Base-by-base conservation (phyloP, 2,113 vertebrate genomes). In the Rhadina sibilatrix region DNA sequence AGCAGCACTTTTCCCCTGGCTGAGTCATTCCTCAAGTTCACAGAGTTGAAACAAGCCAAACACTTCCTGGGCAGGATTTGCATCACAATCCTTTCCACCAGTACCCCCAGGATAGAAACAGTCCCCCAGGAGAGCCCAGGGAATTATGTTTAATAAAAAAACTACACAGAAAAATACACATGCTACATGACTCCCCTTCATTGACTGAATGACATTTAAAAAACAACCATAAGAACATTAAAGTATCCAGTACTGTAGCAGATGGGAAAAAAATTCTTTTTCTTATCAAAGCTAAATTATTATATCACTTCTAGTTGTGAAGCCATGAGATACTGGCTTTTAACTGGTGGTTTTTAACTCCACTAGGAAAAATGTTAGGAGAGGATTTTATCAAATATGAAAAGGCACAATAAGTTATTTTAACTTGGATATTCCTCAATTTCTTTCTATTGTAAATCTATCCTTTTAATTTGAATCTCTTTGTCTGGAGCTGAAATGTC, bases 11-110 rank as follows among this genome's bases (percentile, higher is more conserved):
- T 77, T 76, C 49, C 72, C 60, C 65, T 90, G 87, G 80, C 91
- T 37, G 89, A 94, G 77, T 94, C 89, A 91, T 66, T 69, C 65
- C 60, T 78, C 69, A 52, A 89, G 72, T 87, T 91, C 66, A 54
- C 42, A 35, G 3, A 87, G 52, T 35, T 46, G 50, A 89, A 31
- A n/a, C 2, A 16, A 92, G 35, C 38, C 61, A 70, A 74, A 46
- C 15, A 7, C 11, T 89, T 89, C 28, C 68, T 2, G 2, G 52
- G 53, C 38, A 59, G 59, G 23, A 79, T 72, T 85, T 60, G 49
- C 30, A 72, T 53, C 17, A 25, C 31, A 68, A 12, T 30, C 40
- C 17, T 69, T 82, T 40, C 57, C 40, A 46, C 17, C 17, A 64
- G 31, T 28, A 75, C 14, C 18, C 57, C 35, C 54, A 38, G 37